phyloP scores from a whole-genome alignment of 1,140 invertebrate genomes.

The Capitella teleta region DNA sequence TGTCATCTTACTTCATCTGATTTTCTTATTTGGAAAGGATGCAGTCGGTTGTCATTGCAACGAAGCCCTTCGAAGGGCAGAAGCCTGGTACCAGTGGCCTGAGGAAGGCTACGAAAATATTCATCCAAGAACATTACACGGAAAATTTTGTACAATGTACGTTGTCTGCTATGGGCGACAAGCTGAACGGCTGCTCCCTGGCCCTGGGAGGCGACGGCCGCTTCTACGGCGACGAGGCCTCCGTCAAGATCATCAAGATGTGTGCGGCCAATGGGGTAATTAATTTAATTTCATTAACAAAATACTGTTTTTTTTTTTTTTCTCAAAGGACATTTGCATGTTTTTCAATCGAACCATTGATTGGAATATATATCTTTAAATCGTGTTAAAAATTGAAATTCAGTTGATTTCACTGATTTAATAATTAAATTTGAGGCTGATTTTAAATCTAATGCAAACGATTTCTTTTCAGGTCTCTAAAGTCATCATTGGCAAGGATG shows the following conservation, averaged over 20 bases:
- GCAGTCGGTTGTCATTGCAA: conserved; percentile 26
- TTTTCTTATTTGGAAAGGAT: too few relatives aligned
- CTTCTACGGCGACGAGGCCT: conserved; percentile 77
- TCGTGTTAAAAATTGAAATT: too few relatives aligned
- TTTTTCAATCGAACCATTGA: too few relatives aligned
- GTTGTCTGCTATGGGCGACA: conserved; percentile 59
- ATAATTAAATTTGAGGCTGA: too few relatives aligned
- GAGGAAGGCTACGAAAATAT: conserved; percentile 80
- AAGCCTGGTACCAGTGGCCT: conserved; percentile 97
- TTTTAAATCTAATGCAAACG: too few relatives aligned
- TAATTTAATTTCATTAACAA: too few relatives aligned
- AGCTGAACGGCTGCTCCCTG: conserved; percentile 56
- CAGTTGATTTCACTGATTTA: too few relatives aligned
- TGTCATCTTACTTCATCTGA: too few relatives aligned
- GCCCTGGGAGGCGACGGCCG: conserved; percentile 95
- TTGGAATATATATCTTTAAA: too few relatives aligned
- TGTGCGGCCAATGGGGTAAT: conserved; percentile 78
- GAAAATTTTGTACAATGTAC: conserved; percentile 96
- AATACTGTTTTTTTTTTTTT: too few relatives aligned
- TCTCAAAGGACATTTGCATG: too few relatives aligned
- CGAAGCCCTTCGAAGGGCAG: conserved; percentile 57
- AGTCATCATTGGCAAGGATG: conserved; percentile 80
- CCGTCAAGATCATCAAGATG: conserved; percentile 71
- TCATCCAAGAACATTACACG: conserved; percentile 74
- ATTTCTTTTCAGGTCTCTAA: conserved; percentile 65